Percentiles rank a stretch among this genome's conserved stretches.
phyloP scores from a whole-genome alignment of 2,797 vertebrate genomes.

The Argya squamiceps region DNA sequence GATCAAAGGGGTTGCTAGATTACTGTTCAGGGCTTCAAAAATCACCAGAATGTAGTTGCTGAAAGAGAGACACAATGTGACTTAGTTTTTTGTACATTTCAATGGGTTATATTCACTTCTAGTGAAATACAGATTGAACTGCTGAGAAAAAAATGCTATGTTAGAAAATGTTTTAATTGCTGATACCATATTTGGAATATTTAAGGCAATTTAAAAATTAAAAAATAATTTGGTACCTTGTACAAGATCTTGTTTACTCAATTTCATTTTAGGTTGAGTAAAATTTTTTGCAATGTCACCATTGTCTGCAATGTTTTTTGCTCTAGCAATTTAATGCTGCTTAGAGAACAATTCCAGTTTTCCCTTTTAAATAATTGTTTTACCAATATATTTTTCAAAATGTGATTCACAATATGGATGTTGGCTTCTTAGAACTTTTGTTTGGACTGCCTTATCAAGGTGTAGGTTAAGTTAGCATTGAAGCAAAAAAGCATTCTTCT shows the following conservation, averaged over 20 bases:
- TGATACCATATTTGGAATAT: not conserved
- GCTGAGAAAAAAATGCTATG: not conserved
- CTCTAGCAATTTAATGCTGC: not conserved
- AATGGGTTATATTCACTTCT: not conserved
- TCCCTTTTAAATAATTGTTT: not conserved
- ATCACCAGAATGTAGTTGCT: not conserved
- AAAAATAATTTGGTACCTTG: not conserved
- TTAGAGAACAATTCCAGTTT: not conserved
- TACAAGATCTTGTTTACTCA: not conserved
- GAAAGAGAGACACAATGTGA: not conserved
- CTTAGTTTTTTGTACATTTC: not conserved
- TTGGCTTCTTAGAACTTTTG: not conserved
- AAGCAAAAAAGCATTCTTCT: not conserved
- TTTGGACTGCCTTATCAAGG: not conserved
- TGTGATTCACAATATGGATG: not conserved
- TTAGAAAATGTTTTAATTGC: not conserved
- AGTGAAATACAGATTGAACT: not conserved
- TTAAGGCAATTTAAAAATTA: not conserved
- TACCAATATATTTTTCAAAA: not conserved
- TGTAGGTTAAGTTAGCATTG: not conserved
- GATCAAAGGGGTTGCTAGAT: not conserved
- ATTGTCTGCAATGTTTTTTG: not conserved
- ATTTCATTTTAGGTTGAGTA: not conserved
- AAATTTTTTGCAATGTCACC: not conserved
- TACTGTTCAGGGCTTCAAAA: not conserved